Percentiles rank a stretch among this genome's conserved stretches.
phyloP scores from a whole-genome alignment of 2,113 vertebrate species.

The Diphyllodes magnificus region DNA sequence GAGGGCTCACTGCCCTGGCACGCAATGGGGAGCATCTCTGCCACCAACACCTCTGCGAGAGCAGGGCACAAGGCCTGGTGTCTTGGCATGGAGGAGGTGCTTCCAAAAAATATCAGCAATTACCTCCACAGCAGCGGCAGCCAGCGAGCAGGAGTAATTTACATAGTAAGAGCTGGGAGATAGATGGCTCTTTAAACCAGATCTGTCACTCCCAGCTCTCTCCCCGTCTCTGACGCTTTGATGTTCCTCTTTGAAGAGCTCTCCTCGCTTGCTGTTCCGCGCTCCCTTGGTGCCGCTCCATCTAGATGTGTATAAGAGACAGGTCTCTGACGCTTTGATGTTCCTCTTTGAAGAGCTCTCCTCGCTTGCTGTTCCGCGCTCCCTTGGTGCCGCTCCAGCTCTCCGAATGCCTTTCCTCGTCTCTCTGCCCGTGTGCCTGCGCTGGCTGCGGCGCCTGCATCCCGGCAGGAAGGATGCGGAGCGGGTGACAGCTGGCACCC shows the following conservation, averaged over 20 bases:
- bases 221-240: constrained; percentile 47
- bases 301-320: too few species aligned
- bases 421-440: background rate
- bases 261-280: background rate
- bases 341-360: constrained; percentile 65
- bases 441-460: background rate
- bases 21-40: accelerated
- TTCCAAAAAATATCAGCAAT: constrained; percentile 24
- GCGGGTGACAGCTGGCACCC: background rate
- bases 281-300: constrained; percentile 49
- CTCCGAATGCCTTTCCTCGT: background rate
- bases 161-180: constrained; percentile 57
- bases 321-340: constrained; percentile 60
- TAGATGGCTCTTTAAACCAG: constrained; percentile 70
- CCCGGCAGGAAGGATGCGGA: background rate
- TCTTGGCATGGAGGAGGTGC: background rate
- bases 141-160: constrained; percentile 43
- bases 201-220: constrained; percentile 56
- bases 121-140: background rate
- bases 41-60: accelerated
- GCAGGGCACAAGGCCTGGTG: background rate
- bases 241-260: constrained; percentile 67
- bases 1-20: background rate
- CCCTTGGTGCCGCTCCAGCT: constrained; percentile 54
- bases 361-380: background rate